Evolutionary conservation across 2,888 invertebrate species (phyloP).

Genomic region (Mimas tiliae): DNA sequence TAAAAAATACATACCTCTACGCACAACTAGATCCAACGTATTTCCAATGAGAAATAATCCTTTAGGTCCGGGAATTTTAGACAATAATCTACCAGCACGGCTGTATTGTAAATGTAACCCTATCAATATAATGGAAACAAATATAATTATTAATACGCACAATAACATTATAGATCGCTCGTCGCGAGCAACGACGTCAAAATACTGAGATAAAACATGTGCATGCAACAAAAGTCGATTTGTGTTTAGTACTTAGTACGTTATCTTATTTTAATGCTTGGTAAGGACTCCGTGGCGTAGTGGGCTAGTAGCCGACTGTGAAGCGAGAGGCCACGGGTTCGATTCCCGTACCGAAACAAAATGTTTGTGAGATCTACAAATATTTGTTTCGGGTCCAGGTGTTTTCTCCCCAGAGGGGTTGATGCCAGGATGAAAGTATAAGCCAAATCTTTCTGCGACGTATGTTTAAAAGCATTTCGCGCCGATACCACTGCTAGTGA

Average conservation of each 20-base stretch:
- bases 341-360: no score
- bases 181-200: background rate
- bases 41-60: constrained; percentile 31
- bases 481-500: no score
- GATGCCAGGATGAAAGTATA: no score
- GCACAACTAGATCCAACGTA: constrained; percentile 11
- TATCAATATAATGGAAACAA: background rate
- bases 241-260: background rate
- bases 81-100: constrained; percentile 27
- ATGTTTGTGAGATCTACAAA: no score
- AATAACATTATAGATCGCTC: background rate
- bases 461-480: no score
- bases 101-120: constrained; percentile 25
- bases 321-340: no score
- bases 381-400: no score
- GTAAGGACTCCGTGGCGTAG: no score
- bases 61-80: constrained; percentile 31
- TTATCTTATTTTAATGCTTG: no score
- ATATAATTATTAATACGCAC: background rate
- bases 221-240: background rate
- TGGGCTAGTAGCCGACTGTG: no score
- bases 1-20: constrained; percentile 27
- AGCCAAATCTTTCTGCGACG: no score
- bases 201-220: background rate
- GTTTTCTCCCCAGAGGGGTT: no score